Percentiles rank a stretch among this genome's conserved stretches.
Conservation (phyloP, 2,797 vertebrate species). For the Mus minutoides region DNA sequence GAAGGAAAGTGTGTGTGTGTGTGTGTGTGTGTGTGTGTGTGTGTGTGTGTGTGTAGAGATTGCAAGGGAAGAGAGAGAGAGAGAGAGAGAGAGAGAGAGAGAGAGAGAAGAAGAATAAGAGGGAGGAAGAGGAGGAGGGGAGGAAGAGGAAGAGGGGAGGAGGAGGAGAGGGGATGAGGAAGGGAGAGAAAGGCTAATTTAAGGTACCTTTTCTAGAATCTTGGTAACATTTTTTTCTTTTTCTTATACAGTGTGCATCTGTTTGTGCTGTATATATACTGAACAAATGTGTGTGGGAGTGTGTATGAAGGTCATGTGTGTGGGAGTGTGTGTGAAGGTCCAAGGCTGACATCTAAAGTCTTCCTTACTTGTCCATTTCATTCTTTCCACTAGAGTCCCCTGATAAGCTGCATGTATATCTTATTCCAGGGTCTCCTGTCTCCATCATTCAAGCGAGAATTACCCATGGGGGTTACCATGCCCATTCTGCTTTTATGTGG, state of each 20-base stretch:
- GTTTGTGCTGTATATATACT: background rate
- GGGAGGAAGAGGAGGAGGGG: no score
- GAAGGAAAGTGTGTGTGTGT: background rate
- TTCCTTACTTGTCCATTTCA: background rate
- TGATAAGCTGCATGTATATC: background rate
- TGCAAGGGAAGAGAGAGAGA: background rate
- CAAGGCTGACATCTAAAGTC: background rate
- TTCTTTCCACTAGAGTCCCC: background rate
- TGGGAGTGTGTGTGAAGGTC: background rate
- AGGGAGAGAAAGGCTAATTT: background rate
- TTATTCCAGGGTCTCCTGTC: background rate
- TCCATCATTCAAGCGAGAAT: background rate
- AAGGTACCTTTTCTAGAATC: background rate
- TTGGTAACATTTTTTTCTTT: background rate
- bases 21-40: background rate
- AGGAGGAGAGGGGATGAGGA: no score
- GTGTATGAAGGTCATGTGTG: background rate
- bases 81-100: accelerated
- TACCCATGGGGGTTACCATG: background rate
- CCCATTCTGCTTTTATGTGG: background rate
- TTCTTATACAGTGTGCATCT: background rate
- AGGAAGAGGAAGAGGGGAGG: no score
- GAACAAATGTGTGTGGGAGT: background rate
- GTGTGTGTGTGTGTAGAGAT: background rate
- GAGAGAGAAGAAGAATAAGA: no score